Base-by-base conservation (phyloP, 2,113 vertebrate species). In the Corythornis madagascariensis region DNA sequence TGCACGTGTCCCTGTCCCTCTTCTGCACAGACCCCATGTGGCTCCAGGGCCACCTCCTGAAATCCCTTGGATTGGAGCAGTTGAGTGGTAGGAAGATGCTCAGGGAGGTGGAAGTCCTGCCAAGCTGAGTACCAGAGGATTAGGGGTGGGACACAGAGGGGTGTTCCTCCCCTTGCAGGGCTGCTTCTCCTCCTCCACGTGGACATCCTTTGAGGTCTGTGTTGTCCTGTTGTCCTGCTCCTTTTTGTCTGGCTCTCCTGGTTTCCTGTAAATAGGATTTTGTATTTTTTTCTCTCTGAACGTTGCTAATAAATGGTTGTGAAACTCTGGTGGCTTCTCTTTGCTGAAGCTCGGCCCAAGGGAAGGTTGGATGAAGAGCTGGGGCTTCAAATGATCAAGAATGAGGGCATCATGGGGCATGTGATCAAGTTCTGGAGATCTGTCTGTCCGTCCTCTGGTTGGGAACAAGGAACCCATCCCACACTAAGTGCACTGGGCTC, bases 241-340 rank as follows among this genome's bases (percentile, higher is more conserved):
- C 63, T 61, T 35, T 33, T 24, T 35, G 57, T 64, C 50, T 1
- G 0, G 18, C 55, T 75, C 83, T 60, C 55, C 6, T 11, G 35
- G 25, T 55, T 84, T 71, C 47, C 13, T 96, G 94, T 95, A 96
- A 96, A 96, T 94, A 96, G 26, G 75, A 74, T 96, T 96, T 96
- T 96, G 95, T 96, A 96, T 96, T 93, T 96, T 38, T 38, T 38
- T 38, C 38, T 96, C 95, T 95, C 85, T 75, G 69, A 77, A 85
- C 83, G 52, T 94, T 95, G 95, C 92, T 96, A 96, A 96, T 95
- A 95, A 96, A 96, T 40, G 14, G 81, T 88, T 89, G 94, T 92
- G 73, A 95, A 93, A 93, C 65, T 66, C 59, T 48, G 57, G 3
- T 17, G 29, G 28, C 31, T 45, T 60, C 7, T 53, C n/a, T 47